Percentiles rank a stretch among this genome's conserved stretches.
Evolutionary conservation across 2,888 invertebrate genomes (phyloP).

Genomic region (Peribatodes rhomboidaria): DNA sequence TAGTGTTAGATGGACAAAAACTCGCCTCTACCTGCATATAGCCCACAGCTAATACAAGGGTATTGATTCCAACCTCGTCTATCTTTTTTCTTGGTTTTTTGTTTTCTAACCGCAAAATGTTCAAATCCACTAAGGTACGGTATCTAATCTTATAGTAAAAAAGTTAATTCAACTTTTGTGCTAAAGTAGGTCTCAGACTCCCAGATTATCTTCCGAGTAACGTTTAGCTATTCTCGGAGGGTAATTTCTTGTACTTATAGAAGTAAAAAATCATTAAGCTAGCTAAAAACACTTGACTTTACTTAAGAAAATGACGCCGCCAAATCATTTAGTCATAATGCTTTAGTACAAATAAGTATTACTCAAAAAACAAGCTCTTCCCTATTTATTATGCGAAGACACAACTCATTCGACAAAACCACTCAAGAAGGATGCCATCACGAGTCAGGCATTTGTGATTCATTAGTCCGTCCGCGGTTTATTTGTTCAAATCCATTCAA

Average conservation of each 20-base stretch:
- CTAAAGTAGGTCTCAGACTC: neutral
- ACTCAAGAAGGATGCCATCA: slow-evolving; percentile 42
- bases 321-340: slow-evolving; percentile 20
- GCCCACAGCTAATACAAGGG: slow-evolving; percentile 53
- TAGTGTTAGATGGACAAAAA: slow-evolving; percentile 61
- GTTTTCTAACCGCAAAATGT: slow-evolving; percentile 31
- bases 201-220: neutral
- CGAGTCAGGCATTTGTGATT: slow-evolving; percentile 46
- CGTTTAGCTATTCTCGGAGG: neutral
- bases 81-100: slow-evolving; percentile 48
- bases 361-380: slow-evolving; percentile 31
- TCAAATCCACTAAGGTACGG: slow-evolving; percentile 27
- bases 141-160: slow-evolving; percentile 18
- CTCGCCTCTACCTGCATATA: slow-evolving; percentile 62
- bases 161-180: slow-evolving; percentile 13
- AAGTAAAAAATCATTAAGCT: slow-evolving; percentile 3
- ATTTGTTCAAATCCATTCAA: slow-evolving; percentile 37
- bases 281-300: slow-evolving; percentile 1
- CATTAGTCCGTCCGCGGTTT: slow-evolving; percentile 40
- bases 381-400: slow-evolving; percentile 40
- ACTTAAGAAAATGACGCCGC: slow-evolving; percentile 12
- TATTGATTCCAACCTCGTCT: slow-evolving; percentile 53
- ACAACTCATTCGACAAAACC: slow-evolving; percentile 38
- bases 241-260: neutral
- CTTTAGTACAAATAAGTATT: slow-evolving; percentile 17